Evolutionary conservation across 2,888 invertebrate species (phyloP).

Genomic region (Coremacera marginata): DNA sequence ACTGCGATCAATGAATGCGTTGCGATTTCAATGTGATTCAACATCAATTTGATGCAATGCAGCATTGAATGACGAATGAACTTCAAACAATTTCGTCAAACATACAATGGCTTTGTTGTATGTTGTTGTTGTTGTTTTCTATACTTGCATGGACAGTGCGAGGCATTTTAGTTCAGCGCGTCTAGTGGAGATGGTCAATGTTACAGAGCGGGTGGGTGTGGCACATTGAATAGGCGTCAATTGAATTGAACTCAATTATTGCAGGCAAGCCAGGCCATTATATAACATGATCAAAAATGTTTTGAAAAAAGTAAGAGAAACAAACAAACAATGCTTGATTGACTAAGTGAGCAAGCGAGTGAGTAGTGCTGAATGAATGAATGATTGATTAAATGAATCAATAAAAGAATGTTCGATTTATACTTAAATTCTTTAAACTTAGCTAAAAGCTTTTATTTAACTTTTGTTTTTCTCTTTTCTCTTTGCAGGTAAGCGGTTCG

Average conservation of each 20-base stretch:
- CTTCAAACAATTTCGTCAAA: constrained; percentile 41
- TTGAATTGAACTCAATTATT: constrained; percentile 60
- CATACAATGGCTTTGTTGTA: constrained; percentile 12
- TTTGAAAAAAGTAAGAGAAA: neutral
- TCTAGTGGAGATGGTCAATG: neutral
- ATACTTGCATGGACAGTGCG: neutral
- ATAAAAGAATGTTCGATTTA: constrained; percentile 1
- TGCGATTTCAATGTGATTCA: neutral
- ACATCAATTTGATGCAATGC: neutral
- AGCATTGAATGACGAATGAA: constrained; percentile 48
- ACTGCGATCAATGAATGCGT: constrained; percentile 9
- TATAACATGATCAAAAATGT: constrained; percentile 23
- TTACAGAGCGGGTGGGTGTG: constrained; percentile 2
- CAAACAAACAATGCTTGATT: neutral
- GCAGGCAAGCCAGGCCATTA: constrained; percentile 40
- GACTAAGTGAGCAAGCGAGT: constrained; percentile 16
- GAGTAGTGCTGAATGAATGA: constrained; percentile 25
- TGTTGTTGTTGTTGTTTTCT: neutral
- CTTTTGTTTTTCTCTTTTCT: neutral
- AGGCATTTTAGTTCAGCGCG: too few species aligned
- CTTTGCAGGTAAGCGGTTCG: constrained; percentile 45
- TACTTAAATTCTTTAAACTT: neutral
- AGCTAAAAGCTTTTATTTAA: neutral
- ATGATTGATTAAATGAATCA: constrained; percentile 10
- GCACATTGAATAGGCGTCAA: constrained; percentile 40